phyloP scores from a whole-genome alignment of 2,797 vertebrate genomes.

The Gambelia wislizenii region DNA sequence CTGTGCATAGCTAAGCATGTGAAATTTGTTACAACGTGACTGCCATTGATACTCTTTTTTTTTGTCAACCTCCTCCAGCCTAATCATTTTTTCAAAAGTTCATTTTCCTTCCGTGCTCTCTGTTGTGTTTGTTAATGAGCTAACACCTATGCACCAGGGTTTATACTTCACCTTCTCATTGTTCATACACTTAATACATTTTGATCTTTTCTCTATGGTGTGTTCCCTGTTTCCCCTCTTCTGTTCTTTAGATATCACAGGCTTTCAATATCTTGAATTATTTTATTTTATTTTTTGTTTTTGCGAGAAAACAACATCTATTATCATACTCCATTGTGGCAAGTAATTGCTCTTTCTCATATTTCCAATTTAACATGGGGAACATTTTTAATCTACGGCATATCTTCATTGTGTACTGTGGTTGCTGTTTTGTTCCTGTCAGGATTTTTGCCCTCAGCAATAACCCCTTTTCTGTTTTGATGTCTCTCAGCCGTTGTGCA shows the following conservation, averaged over 20 bases:
- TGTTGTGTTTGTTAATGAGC: constrained; percentile 25
- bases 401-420: neutral
- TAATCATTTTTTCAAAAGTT: neutral
- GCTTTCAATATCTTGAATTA: constrained; percentile 14
- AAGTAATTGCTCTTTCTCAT: constrained; percentile 28
- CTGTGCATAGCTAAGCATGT: constrained; percentile 1
- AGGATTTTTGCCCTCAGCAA: neutral
- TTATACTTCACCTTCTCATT: constrained; percentile 42
- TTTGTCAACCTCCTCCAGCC: neutral
- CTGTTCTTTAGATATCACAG: constrained; percentile 25
- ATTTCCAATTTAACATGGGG: constrained; percentile 21
- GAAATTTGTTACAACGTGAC: neutral
- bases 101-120: constrained; percentile 17
- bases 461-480: neutral
- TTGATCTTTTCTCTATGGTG: constrained; percentile 21
- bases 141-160: neutral
- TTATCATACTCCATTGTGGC: neutral
- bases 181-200: constrained; percentile 25
- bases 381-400: constrained; percentile 11
- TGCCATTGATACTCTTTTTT: neutral
- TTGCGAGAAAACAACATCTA: constrained; percentile 31
- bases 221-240: constrained; percentile 19
- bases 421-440: neutral
- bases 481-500: neutral
- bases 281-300: constrained; percentile 22